A percentile compares a stretch with the other conserved stretches of the same genome.
phyloP scores from a whole-genome alignment of 2,113 vertebrate species.

The Nasalis larvatus region DNA sequence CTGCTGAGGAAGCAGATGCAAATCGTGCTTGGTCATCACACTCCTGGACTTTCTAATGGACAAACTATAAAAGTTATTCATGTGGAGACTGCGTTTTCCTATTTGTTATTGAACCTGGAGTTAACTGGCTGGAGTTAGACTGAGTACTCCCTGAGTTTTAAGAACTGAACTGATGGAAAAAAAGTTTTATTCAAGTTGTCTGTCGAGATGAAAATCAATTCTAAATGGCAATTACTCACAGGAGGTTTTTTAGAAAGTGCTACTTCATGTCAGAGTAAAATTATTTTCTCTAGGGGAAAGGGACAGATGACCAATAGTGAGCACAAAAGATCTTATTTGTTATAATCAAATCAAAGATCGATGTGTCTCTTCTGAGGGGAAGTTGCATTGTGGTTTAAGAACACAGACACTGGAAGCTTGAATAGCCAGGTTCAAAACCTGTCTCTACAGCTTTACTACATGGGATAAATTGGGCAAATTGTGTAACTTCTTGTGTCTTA shows the following conservation, averaged over 20 bases:
- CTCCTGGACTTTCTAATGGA: conserved; percentile 70
- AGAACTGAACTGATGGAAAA: not conserved
- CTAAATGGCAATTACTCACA: not conserved
- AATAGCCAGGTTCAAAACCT: not conserved
- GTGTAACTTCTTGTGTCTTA: not conserved
- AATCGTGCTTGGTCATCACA: conserved; percentile 66
- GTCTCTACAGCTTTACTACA: not conserved
- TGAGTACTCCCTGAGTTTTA: not conserved
- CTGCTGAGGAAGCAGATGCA: conserved; percentile 74
- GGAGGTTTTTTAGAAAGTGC: not conserved
- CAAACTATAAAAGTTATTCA: conserved; percentile 71
- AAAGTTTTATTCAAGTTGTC: not conserved
- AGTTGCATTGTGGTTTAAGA: not conserved
- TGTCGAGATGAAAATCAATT: not conserved
- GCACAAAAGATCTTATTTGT: not conserved
- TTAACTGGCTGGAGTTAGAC: not conserved
- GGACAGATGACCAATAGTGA: not conserved
- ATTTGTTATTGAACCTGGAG: conserved; percentile 54
- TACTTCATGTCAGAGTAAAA: conserved; percentile 28
- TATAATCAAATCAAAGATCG: not conserved
- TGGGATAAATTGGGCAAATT: not conserved
- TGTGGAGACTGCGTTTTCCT: conserved; percentile 44
- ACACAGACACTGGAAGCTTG: not conserved
- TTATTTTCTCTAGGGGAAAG: not conserved
- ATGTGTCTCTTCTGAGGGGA: not conserved